Base-by-base conservation (phyloP, 2,113 vertebrate genomes). In the Corydoras maculifer region DNA sequence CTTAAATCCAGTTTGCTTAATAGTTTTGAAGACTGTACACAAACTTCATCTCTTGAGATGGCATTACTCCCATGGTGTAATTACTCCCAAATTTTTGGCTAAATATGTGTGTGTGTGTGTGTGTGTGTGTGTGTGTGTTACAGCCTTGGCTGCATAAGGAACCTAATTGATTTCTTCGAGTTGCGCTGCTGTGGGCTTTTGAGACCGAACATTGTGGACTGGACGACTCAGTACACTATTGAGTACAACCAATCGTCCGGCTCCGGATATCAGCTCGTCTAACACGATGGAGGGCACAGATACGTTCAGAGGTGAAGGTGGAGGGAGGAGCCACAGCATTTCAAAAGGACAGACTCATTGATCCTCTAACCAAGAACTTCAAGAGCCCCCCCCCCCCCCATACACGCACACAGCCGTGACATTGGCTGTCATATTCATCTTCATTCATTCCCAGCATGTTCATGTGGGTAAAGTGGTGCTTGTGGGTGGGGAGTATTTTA, bases 91-190 rank as follows among this genome's bases (percentile, higher is more conserved):
- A 25, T 25, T 25, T 25, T 25, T 8, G 15, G 30, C n/a, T 60
- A 9, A 9, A 15, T 32, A 14, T 53, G 7, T 70, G n/a, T 63
- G 15, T 62, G 25, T 69, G n/a, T 51, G 32, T 55, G 7, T 62
- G 4, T 71, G 12, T 59, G 32, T 68, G 18, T 65, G 29, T 69
- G 8, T 58, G 15, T 13, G 7, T 9, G 82, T 9, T 84, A 51
- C 78, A 99, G 97, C 87, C 96, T 97, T 14, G 97, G 97, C 78
- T 99, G 97, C 86, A 72, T 99, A 86, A 88, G 97, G 82, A 99
- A 99, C 87, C 86, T 98, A 83, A 95, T 96, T 84, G 95, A 99
- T 88, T 99, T 99, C 94, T 99, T 99, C 82, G 95, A 97, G 92
- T 91, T 96, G 86, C 93, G 96, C 88, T 99, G 97, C 89, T 99